These are phyloP conservation scores for Magallana ariakensis DNA, from an alignment of 1,140 invertebrate genomes.

Conservation along the genomic window DNA sequence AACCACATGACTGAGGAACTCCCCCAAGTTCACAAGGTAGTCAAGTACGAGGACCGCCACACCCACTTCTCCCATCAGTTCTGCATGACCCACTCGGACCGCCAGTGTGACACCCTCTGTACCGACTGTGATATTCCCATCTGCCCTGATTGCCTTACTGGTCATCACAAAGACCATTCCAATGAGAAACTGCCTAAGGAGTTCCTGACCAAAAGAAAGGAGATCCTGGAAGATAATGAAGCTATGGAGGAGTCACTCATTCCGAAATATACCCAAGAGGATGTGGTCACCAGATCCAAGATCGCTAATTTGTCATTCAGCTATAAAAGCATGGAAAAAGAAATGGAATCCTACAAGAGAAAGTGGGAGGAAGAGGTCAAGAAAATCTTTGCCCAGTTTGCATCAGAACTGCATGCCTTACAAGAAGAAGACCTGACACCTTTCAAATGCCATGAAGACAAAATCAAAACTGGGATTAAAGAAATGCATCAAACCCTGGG, in stretches of 20 bases:
- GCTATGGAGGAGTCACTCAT: not conserved
- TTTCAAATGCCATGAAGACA: not conserved
- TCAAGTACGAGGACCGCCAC: not conserved
- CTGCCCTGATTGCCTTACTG: not conserved
- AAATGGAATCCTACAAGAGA: not conserved
- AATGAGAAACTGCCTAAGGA: not conserved
- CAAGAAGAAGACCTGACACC: not conserved
- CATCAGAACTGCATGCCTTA: not conserved
- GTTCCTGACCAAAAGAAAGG: not conserved
- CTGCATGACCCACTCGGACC: not conserved
- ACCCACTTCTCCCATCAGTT: not conserved
- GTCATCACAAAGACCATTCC: not conserved
- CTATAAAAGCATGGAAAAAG: not conserved
- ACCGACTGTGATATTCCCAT: constrained; percentile 4
- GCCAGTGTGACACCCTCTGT: not conserved
- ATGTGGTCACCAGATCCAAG: not conserved
- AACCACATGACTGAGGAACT: not conserved
- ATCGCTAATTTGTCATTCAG: not conserved
- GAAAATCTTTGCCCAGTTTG: not conserved
- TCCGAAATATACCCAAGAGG: not conserved
- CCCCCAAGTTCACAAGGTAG: not conserved
- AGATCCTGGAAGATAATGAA: not conserved
- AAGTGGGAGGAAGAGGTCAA: not conserved
- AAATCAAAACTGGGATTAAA: not conserved
- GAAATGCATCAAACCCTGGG: not conserved